A percentile compares a stretch with the other conserved stretches of the same genome.
phyloP scores from a whole-genome alignment of 2,797 vertebrate genomes.

The Melanotaenia trifasciata region DNA sequence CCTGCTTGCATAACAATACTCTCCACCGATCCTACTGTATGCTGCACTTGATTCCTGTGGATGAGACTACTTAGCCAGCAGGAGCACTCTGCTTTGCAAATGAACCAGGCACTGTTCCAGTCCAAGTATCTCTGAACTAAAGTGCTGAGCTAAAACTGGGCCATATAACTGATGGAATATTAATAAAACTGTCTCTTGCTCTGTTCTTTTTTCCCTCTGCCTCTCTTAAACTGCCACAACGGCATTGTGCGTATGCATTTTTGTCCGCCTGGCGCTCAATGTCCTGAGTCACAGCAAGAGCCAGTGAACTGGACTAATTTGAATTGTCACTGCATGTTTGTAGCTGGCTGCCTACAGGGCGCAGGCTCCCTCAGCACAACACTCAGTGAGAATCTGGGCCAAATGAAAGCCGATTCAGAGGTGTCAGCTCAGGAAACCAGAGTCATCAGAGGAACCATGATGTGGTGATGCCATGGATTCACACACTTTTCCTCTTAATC shows the following conservation, averaged over 20 bases:
- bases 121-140: conserved; percentile 31
- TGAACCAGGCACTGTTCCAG: conserved; percentile 71
- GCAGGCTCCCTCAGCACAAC: conserved; percentile 44
- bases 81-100: conserved; percentile 67
- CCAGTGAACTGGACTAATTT: conserved; percentile 72
- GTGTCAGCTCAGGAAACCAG: conserved; percentile 42
- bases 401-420: conserved; percentile 41
- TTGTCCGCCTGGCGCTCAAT: conserved; percentile 43
- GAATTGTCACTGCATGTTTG: conserved; percentile 73
- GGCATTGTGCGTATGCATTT: conserved; percentile 50
- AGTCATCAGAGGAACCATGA: conserved; percentile 34
- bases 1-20: conserved; percentile 79
- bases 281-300: conserved; percentile 70
- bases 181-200: conserved; percentile 18
- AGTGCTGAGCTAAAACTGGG: conserved; percentile 56
- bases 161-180: conserved; percentile 49
- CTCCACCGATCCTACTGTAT: conserved; percentile 54
- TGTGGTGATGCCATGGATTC: conserved; percentile 36
- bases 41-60: conserved; percentile 70
- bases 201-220: conserved; percentile 1
- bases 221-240: conserved; percentile 26
- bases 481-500: conserved; percentile 35
- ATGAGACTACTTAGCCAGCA: conserved; percentile 64
- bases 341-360: conserved; percentile 53
- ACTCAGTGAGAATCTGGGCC: conserved; percentile 59